Conservation (phyloP, 1,140 invertebrate genomes). For the Holotrichia oblita region DNA sequence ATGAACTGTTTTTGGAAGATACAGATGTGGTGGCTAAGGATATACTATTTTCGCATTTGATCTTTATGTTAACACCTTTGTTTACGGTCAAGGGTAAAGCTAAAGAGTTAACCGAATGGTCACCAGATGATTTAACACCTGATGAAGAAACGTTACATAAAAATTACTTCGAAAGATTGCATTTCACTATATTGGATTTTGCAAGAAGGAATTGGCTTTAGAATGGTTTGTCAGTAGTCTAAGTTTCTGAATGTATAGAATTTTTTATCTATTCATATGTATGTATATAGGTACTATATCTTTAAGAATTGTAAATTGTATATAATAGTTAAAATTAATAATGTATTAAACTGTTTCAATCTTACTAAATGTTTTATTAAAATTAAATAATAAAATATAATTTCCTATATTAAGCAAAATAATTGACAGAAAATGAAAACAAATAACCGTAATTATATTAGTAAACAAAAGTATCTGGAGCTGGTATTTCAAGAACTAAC, state of each 20-base stretch:
- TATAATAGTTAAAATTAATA: too few species aligned
- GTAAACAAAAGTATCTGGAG: too few species aligned
- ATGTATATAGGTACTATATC: too few species aligned
- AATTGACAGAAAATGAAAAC: too few species aligned
- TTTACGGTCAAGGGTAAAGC: neutral
- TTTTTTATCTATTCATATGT: too few species aligned
- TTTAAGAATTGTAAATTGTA: too few species aligned
- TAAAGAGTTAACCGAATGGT: constrained; percentile 18
- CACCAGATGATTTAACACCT: neutral
- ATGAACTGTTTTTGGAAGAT: constrained; percentile 48
- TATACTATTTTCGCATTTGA: constrained; percentile 45
- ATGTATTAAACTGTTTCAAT: too few species aligned
- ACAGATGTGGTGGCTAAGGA: constrained; percentile 38
- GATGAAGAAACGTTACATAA: neutral
- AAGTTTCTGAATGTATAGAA: neutral
- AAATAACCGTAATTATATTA: too few species aligned
- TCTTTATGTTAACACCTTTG: constrained; percentile 45
- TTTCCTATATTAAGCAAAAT: too few species aligned
- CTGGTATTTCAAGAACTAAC: too few species aligned
- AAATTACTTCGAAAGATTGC: neutral
- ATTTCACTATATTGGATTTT: neutral
- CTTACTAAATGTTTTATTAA: too few species aligned
- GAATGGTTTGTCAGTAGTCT: neutral
- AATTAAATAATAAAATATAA: too few species aligned
- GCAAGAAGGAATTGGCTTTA: constrained; percentile 18